Conservation (phyloP, 2,113 vertebrate species). For the Xenopus laevis region DNA sequence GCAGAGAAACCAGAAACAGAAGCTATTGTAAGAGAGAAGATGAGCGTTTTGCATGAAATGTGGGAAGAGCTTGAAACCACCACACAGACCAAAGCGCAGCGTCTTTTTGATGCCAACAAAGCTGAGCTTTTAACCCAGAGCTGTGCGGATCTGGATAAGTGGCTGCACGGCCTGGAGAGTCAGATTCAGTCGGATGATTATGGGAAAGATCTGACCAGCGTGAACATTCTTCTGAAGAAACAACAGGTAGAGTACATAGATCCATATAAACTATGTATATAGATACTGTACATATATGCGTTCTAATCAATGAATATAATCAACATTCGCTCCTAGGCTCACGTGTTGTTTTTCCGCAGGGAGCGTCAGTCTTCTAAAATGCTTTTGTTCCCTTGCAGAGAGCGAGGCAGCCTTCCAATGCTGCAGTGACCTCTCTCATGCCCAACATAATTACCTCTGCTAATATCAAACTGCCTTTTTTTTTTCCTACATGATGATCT, state of each 20-base stretch:
- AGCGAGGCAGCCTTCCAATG: no score
- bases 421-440: no score
- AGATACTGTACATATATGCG: no score
- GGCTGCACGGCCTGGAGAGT: constrained; percentile 85
- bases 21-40: constrained; percentile 82
- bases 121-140: constrained; percentile 96
- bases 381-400: no score
- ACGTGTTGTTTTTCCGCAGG: no score
- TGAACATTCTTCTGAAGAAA: constrained; percentile 94
- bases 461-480: no score
- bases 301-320: no score
- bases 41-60: constrained; percentile 78
- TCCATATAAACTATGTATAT: no score
- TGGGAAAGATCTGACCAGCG: constrained; percentile 93
- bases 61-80: constrained; percentile 91
- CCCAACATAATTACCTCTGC: no score
- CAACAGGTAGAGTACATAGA: constrained; percentile 77
- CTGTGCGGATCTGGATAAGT: constrained; percentile 91
- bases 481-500: no score
- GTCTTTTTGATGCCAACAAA: constrained; percentile 94
- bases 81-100: constrained; percentile 93
- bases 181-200: constrained; percentile 94
- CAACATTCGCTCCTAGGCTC: no score
- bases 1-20: constrained; percentile 92
- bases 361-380: no score